Conservation (phyloP, 2,888 invertebrate species). For the Bombylius discolor region DNA sequence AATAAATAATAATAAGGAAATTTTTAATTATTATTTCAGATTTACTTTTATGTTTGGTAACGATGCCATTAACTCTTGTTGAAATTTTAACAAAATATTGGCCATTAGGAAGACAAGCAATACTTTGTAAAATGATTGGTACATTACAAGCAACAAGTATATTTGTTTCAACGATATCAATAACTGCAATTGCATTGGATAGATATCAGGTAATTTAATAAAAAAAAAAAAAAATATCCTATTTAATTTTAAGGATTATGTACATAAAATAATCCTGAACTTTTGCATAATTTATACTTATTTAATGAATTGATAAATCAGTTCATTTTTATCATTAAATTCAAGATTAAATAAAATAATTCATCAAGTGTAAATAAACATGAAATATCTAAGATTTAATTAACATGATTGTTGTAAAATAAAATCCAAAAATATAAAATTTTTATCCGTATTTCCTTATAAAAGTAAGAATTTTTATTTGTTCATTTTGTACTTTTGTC, state of each 20-base stretch:
- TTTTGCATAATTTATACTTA: neutral
- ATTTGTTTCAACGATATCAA: conserved; percentile 86
- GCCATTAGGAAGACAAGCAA: conserved; percentile 60
- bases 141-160: conserved; percentile 81
- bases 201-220: conserved; percentile 53
- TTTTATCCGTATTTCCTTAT: too few species aligned
- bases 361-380: too few species aligned
- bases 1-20: too few species aligned
- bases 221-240: too few species aligned
- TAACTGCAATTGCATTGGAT: conserved; percentile 80
- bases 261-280: too few species aligned
- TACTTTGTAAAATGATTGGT: conserved; percentile 73
- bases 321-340: neutral
- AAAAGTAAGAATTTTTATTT: too few species aligned
- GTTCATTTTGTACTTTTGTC: too few species aligned
- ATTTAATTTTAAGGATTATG: too few species aligned
- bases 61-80: conserved; percentile 80
- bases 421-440: too few species aligned
- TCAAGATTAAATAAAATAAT: neutral
- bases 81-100: conserved; percentile 76
- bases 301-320: neutral
- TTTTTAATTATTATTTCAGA: conserved; percentile 36
- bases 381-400: too few species aligned
- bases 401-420: too few species aligned
- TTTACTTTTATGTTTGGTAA: conserved; percentile 72